Conservation (phyloP, 1,140 invertebrate genomes). For the Drosophila triauraria region DNA sequence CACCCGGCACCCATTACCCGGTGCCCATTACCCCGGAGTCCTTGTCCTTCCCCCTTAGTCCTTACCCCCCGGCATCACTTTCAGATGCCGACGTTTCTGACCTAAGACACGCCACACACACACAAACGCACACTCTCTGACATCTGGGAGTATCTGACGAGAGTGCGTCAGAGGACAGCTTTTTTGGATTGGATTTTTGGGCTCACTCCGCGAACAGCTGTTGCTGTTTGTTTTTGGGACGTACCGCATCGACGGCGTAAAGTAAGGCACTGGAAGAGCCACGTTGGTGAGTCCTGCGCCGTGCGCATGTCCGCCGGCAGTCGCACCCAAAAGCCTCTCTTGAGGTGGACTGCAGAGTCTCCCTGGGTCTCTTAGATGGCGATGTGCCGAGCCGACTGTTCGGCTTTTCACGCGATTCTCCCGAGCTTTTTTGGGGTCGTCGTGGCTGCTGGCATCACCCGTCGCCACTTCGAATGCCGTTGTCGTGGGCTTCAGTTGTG, state of each 20-base stretch:
- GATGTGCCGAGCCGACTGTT: constrained; percentile 10
- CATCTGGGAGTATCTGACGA: constrained; percentile 47
- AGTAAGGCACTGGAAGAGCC: constrained; percentile 49
- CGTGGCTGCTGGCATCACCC: constrained; percentile 29
- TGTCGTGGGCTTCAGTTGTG: constrained; percentile 77
- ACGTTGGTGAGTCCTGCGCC: constrained; percentile 48
- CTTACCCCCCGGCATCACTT: constrained; percentile 6
- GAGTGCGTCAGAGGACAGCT: constrained; percentile 56
- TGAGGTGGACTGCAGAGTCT: neutral
- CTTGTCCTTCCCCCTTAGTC: neutral
- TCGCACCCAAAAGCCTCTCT: constrained; percentile 64
- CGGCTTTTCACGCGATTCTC: constrained; percentile 21
- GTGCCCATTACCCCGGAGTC: constrained; percentile 12
- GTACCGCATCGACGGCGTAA: constrained; percentile 8
- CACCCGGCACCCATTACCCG: neutral
- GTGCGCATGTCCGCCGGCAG: constrained; percentile 52
- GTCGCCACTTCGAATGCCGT: constrained; percentile 73
- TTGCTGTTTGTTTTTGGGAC: constrained; percentile 59
- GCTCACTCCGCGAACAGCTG: constrained; percentile 44
- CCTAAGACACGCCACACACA: constrained; percentile 73
- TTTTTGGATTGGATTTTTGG: constrained; percentile 24
- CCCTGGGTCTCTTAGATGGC: constrained; percentile 3
- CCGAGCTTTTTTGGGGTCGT: constrained; percentile 19
- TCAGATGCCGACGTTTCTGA: constrained; percentile 67
- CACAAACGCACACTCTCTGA: constrained; percentile 8